Evolutionary conservation across 2,888 invertebrate species (phyloP).

Genomic region (Parochlus steinenii): DNA sequence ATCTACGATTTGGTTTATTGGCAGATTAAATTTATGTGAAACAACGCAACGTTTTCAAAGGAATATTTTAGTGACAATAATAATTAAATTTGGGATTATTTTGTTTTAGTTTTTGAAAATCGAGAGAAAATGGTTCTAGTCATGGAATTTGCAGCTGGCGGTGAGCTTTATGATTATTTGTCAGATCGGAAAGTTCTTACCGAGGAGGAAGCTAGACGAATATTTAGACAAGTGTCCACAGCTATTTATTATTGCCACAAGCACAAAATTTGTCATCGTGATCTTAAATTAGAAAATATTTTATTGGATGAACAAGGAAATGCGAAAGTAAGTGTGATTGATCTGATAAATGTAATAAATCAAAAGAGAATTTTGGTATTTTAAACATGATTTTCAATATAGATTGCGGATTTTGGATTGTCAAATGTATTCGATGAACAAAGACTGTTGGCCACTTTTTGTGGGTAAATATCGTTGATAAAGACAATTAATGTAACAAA

Average conservation of each 20-base stretch:
- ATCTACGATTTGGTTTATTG: no score
- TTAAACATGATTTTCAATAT: no score
- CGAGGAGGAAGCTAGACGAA: conserved; percentile 82
- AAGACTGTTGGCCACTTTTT: conserved; percentile 75
- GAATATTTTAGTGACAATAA: no score
- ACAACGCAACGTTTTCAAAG: no score
- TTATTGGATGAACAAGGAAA: conserved; percentile 82
- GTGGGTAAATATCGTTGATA: no score
- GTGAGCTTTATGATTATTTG: conserved; percentile 94
- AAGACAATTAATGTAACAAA: no score
- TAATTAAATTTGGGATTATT: conserved; percentile 9
- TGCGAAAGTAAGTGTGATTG: conserved; percentile 74
- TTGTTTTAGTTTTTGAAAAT: conserved; percentile 87
- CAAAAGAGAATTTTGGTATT: no score
- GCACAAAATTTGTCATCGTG: conserved; percentile 93
- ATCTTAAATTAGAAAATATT: conserved; percentile 91
- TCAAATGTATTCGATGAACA: conserved; percentile 92
- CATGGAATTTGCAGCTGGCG: conserved; percentile 98
- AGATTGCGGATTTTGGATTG: conserved; percentile 97
- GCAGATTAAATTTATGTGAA: no score
- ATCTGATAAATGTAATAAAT: no score
- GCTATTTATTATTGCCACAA: conserved; percentile 97
- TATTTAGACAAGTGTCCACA: conserved; percentile 92
- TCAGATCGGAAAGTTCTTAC: conserved; percentile 79
- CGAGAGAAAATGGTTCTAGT: conserved; percentile 98